phyloP scores from a whole-genome alignment of 2,797 vertebrate species.

The Heliangelus exortis region DNA sequence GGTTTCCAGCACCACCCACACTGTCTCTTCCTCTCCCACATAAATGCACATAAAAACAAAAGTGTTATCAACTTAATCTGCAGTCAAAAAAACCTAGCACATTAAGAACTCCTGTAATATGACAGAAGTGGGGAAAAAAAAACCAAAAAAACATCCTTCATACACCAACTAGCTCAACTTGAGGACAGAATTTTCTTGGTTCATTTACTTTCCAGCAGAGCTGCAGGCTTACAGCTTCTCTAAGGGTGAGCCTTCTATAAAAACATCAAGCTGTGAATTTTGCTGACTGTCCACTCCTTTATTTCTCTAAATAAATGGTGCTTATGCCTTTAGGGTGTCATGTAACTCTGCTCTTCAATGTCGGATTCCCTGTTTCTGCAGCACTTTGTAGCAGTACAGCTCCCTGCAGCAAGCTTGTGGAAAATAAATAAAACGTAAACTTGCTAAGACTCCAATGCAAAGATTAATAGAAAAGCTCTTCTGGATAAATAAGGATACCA shows the following conservation, averaged over 20 bases:
- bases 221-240: background rate
- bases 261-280: constrained; percentile 30
- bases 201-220: constrained; percentile 12
- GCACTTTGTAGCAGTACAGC: background rate
- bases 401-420: constrained; percentile 19
- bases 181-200: background rate
- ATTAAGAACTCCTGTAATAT: background rate
- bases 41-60: background rate
- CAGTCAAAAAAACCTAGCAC: background rate
- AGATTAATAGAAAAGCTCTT: constrained; percentile 3
- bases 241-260: background rate
- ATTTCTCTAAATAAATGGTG: constrained; percentile 7
- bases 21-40: background rate
- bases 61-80: background rate
- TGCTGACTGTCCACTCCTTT: background rate
- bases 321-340: constrained; percentile 34
- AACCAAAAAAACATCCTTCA: background rate
- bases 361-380: constrained; percentile 17
- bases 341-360: background rate
- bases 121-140: background rate
- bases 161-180: background rate
- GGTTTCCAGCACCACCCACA: background rate
- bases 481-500: background rate
- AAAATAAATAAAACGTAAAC: constrained; percentile 33
- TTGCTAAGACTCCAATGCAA: background rate